Evolutionary conservation across 2,888 invertebrate genomes (phyloP), one percentile per base, ranked within the genome.

Genomic region (Globia sparganii): DNA sequence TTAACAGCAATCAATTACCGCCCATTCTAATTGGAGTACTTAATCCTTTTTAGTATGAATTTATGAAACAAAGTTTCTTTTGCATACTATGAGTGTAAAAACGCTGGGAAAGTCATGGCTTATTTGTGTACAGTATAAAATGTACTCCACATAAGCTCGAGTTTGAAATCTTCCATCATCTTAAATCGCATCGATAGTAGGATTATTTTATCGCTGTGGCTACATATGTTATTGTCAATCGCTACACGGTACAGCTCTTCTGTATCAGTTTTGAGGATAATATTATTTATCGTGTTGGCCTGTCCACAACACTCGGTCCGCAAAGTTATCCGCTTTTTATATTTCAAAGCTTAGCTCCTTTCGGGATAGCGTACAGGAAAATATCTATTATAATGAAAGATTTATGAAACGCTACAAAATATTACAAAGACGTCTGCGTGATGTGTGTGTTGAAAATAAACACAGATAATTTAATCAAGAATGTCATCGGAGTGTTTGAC

Each of bases 231-330:
- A 67, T 84, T 83, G 78, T 78, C 77, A 80, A 84, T 77, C 75
- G 72, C 72, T 77, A 83, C 80, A 85, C 34, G 68, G 34, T 68
- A 56, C 77, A 80, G 73, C 79, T 67, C 77, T 81, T 76, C 53
- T 82, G 78, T 86, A 86, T 86, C 81, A 82, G 80, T 83, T 83
- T 85, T 83, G 81, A 81, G 83, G 79, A 86, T 88, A 85, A 88
- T 85, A 77, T 87, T 81, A 84, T 87, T 87, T 85, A 87, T 88
- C 82, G 85, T 88, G 78, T 85, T 80, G 77, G 77, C 80, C 87
- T 87, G 85, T 88, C 88, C 85, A 81, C 85, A 82, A 85, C 87
- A 85, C 80, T 84, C 84, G 82, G 78, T 77, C 79, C 81, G 69
- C 34, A 76, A 72, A 83, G 78, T 76, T 84, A 78, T 84, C 83